Evolutionary conservation across 2,888 invertebrate species (phyloP), one percentile per base, ranked within the genome.

Genomic region (Ashinkailepas kermadecensis): DNA sequence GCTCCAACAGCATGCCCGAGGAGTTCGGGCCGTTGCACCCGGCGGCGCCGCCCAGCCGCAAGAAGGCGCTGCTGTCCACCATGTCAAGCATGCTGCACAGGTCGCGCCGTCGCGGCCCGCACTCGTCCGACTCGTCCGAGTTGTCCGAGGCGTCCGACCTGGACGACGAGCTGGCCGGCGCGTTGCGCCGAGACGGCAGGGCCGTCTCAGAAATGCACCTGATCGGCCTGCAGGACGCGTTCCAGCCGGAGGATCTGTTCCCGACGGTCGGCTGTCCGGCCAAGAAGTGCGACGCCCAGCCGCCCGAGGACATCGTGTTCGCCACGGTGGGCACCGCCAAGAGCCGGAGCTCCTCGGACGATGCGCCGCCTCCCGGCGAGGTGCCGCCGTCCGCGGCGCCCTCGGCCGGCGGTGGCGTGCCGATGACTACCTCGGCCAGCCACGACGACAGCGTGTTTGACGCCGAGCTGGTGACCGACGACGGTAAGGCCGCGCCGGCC

Each of bases 61-160:
- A 94, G 86, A 93, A 93, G 85, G 92, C 92, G 10, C 89, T 95
- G 81, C 94, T 94, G 0, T 92, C 94, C 0, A 95, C 95, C 0
- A 92, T 95, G 88, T 94, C 94, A 1, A 94, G 94, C 54, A 91
- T 95, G 83, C 88, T 95, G 85, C 94, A 94, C 87, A 95, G 95
- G 88, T 95, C 95, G 0, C 93, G 94, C 86, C 88, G 92, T 85
- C 92, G 91, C 87, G 90, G 91, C 59, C 85, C 83, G 25, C 83
- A 83, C 80, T 81, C 81, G 39, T 84, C 84, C 18, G 70, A 70
- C 39, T 70, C 70, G 7, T 70, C 70, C 18, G 70, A 70, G 39
- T 8, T 70, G 15, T 70, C 70, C 18, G 70, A 70, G 70, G 18
- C 70, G 13, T 70, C 70, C 13, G 70, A 70, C 18, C 6, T 54